Percentiles rank a stretch among this genome's conserved stretches.
These are phyloP conservation scores for Plutomurus gul DNA, from an alignment of 1,140 invertebrate genomes.

Conservation along the genomic window DNA sequence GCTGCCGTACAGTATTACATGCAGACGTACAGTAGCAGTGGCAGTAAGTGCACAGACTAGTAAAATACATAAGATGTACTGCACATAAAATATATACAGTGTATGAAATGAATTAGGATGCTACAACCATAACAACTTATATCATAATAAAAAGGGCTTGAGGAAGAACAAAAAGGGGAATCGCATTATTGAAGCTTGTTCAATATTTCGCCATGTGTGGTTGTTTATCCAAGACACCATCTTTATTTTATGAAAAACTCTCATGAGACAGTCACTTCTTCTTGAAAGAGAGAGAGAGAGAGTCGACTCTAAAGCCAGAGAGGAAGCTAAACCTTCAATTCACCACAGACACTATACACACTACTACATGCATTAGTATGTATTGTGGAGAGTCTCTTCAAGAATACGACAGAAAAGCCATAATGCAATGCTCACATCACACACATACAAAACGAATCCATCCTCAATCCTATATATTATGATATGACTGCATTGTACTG, in stretches of 20 bases:
- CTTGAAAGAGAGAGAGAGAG: background rate
- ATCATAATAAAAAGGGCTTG: background rate
- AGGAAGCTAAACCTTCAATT: background rate
- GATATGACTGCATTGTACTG: background rate
- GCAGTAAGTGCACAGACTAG: no score
- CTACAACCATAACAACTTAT: background rate
- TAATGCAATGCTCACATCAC: background rate
- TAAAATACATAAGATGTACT: background rate
- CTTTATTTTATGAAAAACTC: conserved; percentile 47
- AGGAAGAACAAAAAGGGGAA: conserved; percentile 12
- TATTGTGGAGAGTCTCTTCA: background rate
- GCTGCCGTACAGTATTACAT: no score
- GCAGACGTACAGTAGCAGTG: no score
- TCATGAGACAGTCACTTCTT: background rate
- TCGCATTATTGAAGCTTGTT: conserved; percentile 13
- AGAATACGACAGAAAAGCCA: background rate
- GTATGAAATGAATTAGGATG: no score
- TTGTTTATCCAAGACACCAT: conserved; percentile 48
- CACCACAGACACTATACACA: background rate
- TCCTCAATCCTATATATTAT: no score
- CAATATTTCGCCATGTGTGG: conserved; percentile 49
- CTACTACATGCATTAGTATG: background rate
- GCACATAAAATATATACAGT: background rate
- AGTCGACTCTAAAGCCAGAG: background rate
- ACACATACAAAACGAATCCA: background rate